A percentile compares a stretch with the other conserved stretches of the same genome.
phyloP scores from a whole-genome alignment of 2,113 vertebrate species.

The Lycocorax pyrrhopterus region DNA sequence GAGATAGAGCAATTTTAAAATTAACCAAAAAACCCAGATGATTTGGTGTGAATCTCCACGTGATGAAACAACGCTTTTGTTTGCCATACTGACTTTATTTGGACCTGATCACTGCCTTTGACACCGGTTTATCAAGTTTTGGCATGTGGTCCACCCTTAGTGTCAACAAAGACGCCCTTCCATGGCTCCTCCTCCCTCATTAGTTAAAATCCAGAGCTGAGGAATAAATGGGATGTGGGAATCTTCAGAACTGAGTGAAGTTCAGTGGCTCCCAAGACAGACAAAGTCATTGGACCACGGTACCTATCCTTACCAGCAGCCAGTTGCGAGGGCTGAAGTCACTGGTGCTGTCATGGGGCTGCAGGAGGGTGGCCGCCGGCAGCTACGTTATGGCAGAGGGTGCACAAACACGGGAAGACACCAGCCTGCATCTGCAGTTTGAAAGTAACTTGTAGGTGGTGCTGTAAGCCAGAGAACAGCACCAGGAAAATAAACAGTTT shows the following conservation, averaged over 20 bases:
- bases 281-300: background rate
- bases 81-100: background rate
- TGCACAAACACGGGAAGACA: background rate
- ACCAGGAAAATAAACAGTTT: background rate
- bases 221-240: background rate
- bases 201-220: background rate
- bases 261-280: background rate
- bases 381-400: rapidly evolving
- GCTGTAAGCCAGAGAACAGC: background rate
- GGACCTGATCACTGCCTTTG: background rate
- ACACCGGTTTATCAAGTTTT: background rate
- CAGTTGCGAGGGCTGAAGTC: background rate
- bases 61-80: background rate
- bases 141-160: background rate
- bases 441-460: background rate
- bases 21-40: background rate
- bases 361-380: background rate
- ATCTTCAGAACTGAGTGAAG: background rate
- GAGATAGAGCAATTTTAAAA: background rate
- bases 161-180: background rate
- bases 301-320: background rate
- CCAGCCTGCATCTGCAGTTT: background rate
- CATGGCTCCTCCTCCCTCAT: background rate
- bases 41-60: background rate
- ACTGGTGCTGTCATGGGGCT: background rate